Percentiles rank a stretch among this genome's conserved stretches.
Evolutionary conservation across 2,113 vertebrate genomes (phyloP).

Genomic region (Pteropus alecto): DNA sequence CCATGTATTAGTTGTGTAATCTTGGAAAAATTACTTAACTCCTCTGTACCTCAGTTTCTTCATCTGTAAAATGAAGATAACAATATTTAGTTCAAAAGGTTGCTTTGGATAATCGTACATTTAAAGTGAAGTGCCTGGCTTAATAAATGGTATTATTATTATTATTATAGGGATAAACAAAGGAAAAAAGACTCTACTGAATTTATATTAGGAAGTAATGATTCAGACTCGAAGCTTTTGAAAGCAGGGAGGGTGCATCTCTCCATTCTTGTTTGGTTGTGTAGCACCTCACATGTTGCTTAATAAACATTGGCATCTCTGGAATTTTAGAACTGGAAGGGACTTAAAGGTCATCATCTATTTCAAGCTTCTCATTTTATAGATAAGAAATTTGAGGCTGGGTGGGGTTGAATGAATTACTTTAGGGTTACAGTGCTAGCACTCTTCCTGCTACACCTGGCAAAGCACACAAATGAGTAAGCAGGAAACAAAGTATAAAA

Average conservation of each 20-base stretch:
- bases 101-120: slow-evolving; percentile 13
- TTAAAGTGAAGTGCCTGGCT: slow-evolving; percentile 10
- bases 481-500: background rate
- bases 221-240: slow-evolving; percentile 24
- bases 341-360: slow-evolving; percentile 14
- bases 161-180: background rate
- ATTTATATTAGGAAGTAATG: slow-evolving; percentile 16
- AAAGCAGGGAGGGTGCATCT: background rate
- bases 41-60: background rate
- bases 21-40: background rate
- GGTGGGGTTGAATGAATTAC: background rate
- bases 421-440: background rate
- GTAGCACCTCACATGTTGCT: background rate
- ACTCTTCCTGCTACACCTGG: background rate
- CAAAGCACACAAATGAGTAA: background rate
- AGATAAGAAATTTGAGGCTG: slow-evolving; percentile 13
- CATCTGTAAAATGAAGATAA: background rate
- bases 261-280: background rate
- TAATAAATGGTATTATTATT: background rate
- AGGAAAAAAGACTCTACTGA: background rate
- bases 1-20: background rate
- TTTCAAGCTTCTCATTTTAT: slow-evolving; percentile 1
- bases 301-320: background rate
- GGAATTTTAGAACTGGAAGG: slow-evolving; percentile 35
- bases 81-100: background rate